Evolutionary conservation across 1,140 invertebrate genomes (phyloP), one percentile per base, ranked within the genome.

Genomic region (Holcopasites calliopsidis): DNA sequence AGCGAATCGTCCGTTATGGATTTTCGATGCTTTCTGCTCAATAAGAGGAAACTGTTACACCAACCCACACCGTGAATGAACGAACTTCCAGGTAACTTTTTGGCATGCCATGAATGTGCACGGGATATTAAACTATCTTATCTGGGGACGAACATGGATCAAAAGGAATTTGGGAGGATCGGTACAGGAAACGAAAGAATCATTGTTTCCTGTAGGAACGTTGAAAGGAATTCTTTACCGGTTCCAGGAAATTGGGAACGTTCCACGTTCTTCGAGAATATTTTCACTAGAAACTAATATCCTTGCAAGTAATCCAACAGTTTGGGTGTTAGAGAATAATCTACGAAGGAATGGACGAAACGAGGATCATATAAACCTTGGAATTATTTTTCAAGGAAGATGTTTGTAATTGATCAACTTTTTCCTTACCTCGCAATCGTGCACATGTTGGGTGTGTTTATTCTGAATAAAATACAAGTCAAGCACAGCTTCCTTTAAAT

Each of bases 1-100:
- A 13, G 60, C 23, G 40, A 10, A 7, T 21, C 33, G 8, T 35
- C 8, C 23, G 58, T 81, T 81, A 82, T 77, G 47, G 79, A 38
- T 82, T 81, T 81, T 60, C 79, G 52, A 82, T 82, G 81, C 66
- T 49, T 23, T 8, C 64, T 16, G 23, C n/a, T 38, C 23, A n/a
- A 54, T 38, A 26, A 16, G 47, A 54, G 50, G 35, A 65, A 42
- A 65, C 23, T 60, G 47, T 26, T 40, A 4, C 44, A 31, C 16
- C 5, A 10, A 23, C 28, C 40, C 13, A 13, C 55, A 21, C 61
- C 16, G 11, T 13, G 10, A 33, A 64, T 50, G 61, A 73, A 66
- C 35, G 35, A 44, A 55, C 28, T 35, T 44, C 2, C n/a, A 42
- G 49, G 23, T 33, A 28, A 54, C 33, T 28, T 21, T 42, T 57